A percentile compares a stretch with the other conserved stretches of the same genome.
Conservation (phyloP, 2,797 vertebrate genomes). For the Botia almorhae region DNA sequence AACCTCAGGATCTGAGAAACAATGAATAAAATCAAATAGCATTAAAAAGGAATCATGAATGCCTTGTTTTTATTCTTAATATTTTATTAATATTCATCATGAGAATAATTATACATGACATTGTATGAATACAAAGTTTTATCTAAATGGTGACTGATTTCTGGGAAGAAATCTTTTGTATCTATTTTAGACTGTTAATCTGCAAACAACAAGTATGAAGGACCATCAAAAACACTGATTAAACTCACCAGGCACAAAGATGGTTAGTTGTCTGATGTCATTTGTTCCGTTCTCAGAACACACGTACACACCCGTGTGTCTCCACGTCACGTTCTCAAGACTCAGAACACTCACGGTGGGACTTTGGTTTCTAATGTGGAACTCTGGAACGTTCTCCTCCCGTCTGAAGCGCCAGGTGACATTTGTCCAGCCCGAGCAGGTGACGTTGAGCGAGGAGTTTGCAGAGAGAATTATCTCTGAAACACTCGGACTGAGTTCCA, state of each 20-base stretch:
- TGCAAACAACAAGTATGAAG: no score
- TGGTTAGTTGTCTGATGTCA: conserved; percentile 75
- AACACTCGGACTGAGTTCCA: conserved; percentile 77
- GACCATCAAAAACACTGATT: neutral
- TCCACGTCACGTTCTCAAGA: conserved; percentile 80
- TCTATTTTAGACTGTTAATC: no score
- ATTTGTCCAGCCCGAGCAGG: conserved; percentile 75
- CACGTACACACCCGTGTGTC: conserved; percentile 85
- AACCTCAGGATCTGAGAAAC: conserved; percentile 79
- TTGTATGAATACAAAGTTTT: no score
- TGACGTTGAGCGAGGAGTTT: conserved; percentile 79
- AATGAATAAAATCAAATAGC: neutral
- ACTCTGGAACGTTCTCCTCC: conserved; percentile 66
- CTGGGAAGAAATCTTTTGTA: no score
- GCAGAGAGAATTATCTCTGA: conserved; percentile 77
- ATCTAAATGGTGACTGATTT: no score
- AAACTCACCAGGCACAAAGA: conserved; percentile 90
- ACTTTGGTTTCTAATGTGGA: conserved; percentile 57
- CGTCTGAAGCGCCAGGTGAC: conserved; percentile 81
- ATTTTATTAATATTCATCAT: no score
- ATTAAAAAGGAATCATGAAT: no score
- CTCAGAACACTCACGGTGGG: conserved; percentile 76
- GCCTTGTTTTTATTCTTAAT: no score
- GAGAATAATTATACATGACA: no score
- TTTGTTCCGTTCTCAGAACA: conserved; percentile 74